Evolutionary conservation across 2,888 invertebrate genomes (phyloP).

Genomic region (Euproctis similis): DNA sequence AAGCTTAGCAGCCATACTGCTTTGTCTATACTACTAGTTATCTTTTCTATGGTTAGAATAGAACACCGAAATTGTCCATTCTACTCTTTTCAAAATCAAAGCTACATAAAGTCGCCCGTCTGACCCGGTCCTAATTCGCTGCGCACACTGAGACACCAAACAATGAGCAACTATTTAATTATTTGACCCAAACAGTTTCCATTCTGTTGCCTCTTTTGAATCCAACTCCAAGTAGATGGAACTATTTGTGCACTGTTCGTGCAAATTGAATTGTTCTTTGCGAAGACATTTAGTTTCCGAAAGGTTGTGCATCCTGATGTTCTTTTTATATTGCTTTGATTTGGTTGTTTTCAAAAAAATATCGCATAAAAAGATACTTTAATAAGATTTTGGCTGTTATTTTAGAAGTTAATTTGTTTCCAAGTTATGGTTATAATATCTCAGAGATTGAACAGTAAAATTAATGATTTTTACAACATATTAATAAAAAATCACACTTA

Average conservation of each 20-base stretch:
- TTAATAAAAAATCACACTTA: no score
- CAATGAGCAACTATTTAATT: slow-evolving; percentile 40
- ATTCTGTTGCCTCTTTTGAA: slow-evolving; percentile 31
- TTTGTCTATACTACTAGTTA: no score
- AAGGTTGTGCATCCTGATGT: slow-evolving; percentile 2
- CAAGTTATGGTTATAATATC: no score
- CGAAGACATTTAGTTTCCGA: slow-evolving; percentile 15
- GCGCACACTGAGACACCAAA: slow-evolving; percentile 17
- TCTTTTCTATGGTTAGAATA: no score
- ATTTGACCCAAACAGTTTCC: slow-evolving; percentile 32
- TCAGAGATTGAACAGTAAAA: no score
- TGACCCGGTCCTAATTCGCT: slow-evolving; percentile 8
- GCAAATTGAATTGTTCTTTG: slow-evolving; percentile 28
- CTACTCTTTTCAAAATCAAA: not conserved
- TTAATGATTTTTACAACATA: no score
- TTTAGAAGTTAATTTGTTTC: no score
- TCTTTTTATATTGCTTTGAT: slow-evolving; percentile 3
- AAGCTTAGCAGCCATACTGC: no score
- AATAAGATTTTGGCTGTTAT: no score
- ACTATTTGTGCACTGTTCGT: slow-evolving; percentile 10
- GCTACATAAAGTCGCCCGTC: slow-evolving; percentile 5
- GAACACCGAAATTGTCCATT: no score
- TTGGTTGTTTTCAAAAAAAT: slow-evolving; percentile 2
- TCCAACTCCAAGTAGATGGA: slow-evolving; percentile 23
- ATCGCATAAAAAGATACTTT: no score